phyloP scores from a whole-genome alignment of 2,797 vertebrate species.

The Hybognathus amarus region DNA sequence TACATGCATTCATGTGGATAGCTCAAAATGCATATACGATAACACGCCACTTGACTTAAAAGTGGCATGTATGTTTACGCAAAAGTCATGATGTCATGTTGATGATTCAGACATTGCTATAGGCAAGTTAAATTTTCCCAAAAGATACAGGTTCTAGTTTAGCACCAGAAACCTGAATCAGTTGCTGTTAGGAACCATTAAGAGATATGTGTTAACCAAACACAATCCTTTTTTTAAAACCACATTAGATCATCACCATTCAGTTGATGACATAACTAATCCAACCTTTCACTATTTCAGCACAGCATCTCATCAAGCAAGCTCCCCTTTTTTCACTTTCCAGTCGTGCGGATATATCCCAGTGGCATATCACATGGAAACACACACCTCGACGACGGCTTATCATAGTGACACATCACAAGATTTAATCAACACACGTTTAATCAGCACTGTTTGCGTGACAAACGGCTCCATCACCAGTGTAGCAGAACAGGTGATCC shows the following conservation, averaged over 20 bases:
- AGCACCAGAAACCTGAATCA: neutral
- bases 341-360: neutral
- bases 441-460: neutral
- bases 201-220: neutral
- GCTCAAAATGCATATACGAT: too few species aligned
- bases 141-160: neutral
- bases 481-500: neutral
- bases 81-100: too few species aligned
- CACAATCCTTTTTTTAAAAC: neutral
- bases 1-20: too few species aligned
- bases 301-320: constrained; percentile 14
- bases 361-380: neutral
- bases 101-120: neutral
- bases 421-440: neutral
- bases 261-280: constrained; percentile 24
- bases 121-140: neutral
- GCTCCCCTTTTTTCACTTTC: neutral
- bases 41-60: too few species aligned
- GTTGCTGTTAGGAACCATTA: neutral
- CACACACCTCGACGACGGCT: neutral
- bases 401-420: constrained; percentile 5
- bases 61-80: too few species aligned
- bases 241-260: neutral
- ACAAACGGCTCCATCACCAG: neutral
- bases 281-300: neutral